Evolutionary conservation across 2,797 vertebrate genomes (phyloP).

Genomic region (Danio choprae): DNA sequence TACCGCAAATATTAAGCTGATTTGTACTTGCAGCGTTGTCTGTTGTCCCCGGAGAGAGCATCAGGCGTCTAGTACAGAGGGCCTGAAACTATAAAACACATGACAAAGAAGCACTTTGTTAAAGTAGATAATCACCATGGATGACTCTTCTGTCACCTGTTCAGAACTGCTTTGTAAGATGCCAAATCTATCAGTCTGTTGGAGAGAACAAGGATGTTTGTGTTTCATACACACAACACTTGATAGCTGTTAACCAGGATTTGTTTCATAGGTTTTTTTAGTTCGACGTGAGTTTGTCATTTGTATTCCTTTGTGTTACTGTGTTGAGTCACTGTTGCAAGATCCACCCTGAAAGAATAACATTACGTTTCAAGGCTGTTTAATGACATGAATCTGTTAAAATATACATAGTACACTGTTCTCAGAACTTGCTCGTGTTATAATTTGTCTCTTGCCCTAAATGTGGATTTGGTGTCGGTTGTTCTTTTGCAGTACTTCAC

Average conservation of each 20-base stretch:
- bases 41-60: neutral
- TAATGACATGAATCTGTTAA: neutral
- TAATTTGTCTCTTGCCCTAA: conserved; percentile 9
- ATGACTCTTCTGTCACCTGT: conserved; percentile 19
- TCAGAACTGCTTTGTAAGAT: conserved; percentile 29
- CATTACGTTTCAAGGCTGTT: neutral
- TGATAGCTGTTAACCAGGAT: neutral
- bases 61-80: conserved; percentile 8
- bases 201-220: conserved; percentile 21
- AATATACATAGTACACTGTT: neutral
- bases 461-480: conserved; percentile 15
- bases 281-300: neutral
- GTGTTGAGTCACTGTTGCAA: neutral
- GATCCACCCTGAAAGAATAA: neutral
- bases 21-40: conserved; percentile 7
- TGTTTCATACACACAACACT: conserved; percentile 12
- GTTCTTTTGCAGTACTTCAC: conserved; percentile 89
- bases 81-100: conserved; percentile 9
- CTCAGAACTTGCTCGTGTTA: neutral
- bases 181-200: conserved; percentile 31
- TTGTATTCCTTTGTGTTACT: neutral
- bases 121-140: conserved; percentile 4
- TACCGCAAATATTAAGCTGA: conserved; percentile 33
- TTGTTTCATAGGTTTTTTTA: neutral
- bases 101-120: conserved; percentile 20